Percentiles rank a stretch among this genome's conserved stretches.
Evolutionary conservation across 2,888 invertebrate species (phyloP).

Genomic region (Aromia moschata): DNA sequence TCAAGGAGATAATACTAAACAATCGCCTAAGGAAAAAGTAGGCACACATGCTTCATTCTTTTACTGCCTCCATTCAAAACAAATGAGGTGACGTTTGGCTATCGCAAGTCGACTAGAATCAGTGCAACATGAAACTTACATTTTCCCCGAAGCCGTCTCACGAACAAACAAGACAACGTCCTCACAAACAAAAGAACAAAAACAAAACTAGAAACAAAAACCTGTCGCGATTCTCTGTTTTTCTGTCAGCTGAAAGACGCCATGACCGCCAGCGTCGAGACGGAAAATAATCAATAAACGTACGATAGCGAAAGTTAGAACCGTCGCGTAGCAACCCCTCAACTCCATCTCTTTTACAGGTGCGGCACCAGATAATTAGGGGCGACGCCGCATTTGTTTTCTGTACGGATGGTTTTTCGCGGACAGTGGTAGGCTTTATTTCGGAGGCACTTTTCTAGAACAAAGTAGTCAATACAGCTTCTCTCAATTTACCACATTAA

Average conservation of each 20-base stretch:
- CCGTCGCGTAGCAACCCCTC: constrained; percentile 59
- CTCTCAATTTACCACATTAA: not conserved
- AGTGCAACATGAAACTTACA: constrained; percentile 48
- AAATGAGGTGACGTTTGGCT: constrained; percentile 18
- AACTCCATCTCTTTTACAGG: constrained; percentile 44
- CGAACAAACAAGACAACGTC: constrained; percentile 47
- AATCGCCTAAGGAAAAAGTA: not conserved
- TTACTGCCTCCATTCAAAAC: constrained; percentile 8
- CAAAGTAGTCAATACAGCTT: no score
- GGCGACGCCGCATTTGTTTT: constrained; percentile 20
- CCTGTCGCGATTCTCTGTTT: constrained; percentile 52
- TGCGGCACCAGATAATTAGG: constrained; percentile 23
- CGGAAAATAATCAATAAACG: constrained; percentile 64
- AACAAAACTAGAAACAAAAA: constrained; percentile 52
- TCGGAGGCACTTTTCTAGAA: no score
- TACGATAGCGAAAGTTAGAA: constrained; percentile 62
- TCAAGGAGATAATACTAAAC: constrained; percentile 5
- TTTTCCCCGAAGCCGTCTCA: constrained; percentile 50
- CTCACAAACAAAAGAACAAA: constrained; percentile 49
- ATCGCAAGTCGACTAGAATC: constrained; percentile 5
- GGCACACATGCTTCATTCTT: not conserved
- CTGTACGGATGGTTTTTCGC: not conserved
- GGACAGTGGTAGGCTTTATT: no score
- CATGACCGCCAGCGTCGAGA: constrained; percentile 61
- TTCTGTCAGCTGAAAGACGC: constrained; percentile 64